Conservation (phyloP, 2,113 vertebrate species). For the Psettodes erumei region DNA sequence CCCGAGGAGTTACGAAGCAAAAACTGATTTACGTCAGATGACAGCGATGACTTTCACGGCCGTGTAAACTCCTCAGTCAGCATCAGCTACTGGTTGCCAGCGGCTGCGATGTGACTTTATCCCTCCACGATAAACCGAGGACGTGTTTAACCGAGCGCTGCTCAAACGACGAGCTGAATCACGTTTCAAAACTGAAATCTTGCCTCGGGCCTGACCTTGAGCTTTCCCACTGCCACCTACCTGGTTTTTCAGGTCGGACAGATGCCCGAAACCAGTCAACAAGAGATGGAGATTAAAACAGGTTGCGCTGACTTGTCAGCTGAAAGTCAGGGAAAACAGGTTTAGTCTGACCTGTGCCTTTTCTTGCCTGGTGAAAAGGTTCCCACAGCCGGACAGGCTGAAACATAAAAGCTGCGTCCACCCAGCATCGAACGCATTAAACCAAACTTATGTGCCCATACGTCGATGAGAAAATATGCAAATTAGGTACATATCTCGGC, state of each 20-base stretch:
- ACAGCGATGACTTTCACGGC: too few relatives aligned
- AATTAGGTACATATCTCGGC: not conserved
- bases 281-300: constrained; percentile 4
- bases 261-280: not conserved
- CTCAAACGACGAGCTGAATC: not conserved
- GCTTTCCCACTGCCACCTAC: not conserved
- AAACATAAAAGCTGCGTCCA: not conserved
- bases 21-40: not conserved
- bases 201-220: not conserved
- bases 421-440: not conserved
- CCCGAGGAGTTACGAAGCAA: not conserved
- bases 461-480: not conserved
- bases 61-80: too few relatives aligned
- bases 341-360: constrained; percentile 19
- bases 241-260: constrained; percentile 18
- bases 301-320: not conserved
- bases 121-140: too few relatives aligned
- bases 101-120: not conserved
- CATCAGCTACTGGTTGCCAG: not conserved
- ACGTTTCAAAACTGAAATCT: not conserved
- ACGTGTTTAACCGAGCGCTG: not conserved
- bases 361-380: not conserved
- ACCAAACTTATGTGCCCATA: not conserved
- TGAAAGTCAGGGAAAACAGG: not conserved
- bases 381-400: not conserved